Evolutionary conservation across 2,888 invertebrate genomes (phyloP), one percentile per base, ranked within the genome.

Genomic region (Phragmatobia fuliginosa): DNA sequence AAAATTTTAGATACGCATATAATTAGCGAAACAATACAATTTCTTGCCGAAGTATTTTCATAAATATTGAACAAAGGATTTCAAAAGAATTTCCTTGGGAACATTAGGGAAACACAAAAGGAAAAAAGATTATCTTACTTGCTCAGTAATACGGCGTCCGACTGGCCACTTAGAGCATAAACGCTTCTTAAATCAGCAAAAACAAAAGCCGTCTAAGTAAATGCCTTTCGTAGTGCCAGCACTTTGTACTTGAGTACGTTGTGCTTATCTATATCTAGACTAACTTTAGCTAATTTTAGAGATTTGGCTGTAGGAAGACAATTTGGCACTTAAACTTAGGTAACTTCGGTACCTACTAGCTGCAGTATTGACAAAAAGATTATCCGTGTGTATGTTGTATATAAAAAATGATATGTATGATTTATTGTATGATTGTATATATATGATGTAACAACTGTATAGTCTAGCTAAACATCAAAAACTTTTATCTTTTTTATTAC

Each of bases 121-220:
- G 82, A 83, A 84, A 84, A 84, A 84, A 81, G 77, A 76, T 88
- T 87, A 86, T 85, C 80, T 85, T 36, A 76, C 83, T 87, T 86
- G 80, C 86, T 76, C 82, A 87, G 84, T 87, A 85, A 77, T 86
- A 81, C 86, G 74, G 81, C 87, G 84, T 87, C 85, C 74, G 87
- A 86, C 86, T 83, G 86, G 83, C 88, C 89, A 89, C 88, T 91
- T 89, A 87, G 82, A 85, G 83, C 78, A 85, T 87, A 88, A 91
- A 88, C 85, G 88, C 85, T 88, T 83, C 86, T 90, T 88, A 89
- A 90, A 89, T 84, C 89, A 87, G 88, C 87, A 90, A 91, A 92
- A 92, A 91, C 90, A 90, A 91, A 88, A 86, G 84, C 87, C 85
- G 80, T 83, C 83, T 86, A 87, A 89, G 87, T 86, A 88, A 87